Base-by-base conservation (phyloP, 2,113 vertebrate genomes). In the Sander lucioperca region DNA sequence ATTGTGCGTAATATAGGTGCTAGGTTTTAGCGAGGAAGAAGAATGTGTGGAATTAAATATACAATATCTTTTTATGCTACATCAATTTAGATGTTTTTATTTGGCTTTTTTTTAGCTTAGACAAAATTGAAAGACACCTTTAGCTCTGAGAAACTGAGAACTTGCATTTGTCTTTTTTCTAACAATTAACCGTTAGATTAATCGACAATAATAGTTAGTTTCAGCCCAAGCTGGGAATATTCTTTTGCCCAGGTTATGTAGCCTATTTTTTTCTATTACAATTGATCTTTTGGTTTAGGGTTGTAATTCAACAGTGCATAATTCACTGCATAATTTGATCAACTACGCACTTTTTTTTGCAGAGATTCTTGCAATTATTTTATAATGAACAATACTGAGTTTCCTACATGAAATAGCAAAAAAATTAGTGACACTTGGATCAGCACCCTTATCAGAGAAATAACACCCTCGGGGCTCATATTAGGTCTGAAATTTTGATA, bases 401-500 rank as follows among this genome's bases (percentile, higher is more conserved):
- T 18, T 47, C 5, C 48, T 51, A 51, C 48, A 58, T 23, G 21
- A 33, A 14, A 63, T 18, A 23, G 54, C 18, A 56, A 19, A 30
- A 54, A 80, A n/a, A n/a, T n/a, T n/a, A n/a, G 12, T 16, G 43
- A 64, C 50, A 45, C 23, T 70, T 18, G 30, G 7, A 23, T 57
- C 53, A 45, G 6, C 30, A 4, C 1, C 33, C 8, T 14, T 5
- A 43, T 63, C 56, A 67, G 57, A 72, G 12, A 23, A 47, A 23
- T 57, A 57, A 73, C 71, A 27, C 16, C 1, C 56, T 70, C 11
- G 1, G 15, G 5, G 10, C 30, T 27, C 14, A 23, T 19, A 27
- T 79, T 66, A 64, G 48, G 14, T 76, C 43, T 66, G 30, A 80
- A 57, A 67, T 47, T 9, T 33, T 57, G 19, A 63, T 64, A 47